A percentile compares a stretch with the other conserved stretches of the same genome.
Conservation (phyloP, 2,113 vertebrate genomes). For the Cercocebus atys region DNA sequence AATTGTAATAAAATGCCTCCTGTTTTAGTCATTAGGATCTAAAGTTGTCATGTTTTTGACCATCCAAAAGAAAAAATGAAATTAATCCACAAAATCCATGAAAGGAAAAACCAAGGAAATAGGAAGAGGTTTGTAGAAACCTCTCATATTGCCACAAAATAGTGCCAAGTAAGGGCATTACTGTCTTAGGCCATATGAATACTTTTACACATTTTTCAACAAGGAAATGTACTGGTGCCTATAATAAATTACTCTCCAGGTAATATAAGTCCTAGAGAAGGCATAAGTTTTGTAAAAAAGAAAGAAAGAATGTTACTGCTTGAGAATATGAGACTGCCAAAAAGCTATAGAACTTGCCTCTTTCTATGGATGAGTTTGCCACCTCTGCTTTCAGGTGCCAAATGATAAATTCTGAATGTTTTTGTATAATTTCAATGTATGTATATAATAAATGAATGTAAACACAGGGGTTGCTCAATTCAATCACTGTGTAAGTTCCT, state of each 20-base stretch:
- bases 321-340: not conserved
- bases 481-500: not conserved
- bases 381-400: not conserved
- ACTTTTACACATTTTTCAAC: not conserved
- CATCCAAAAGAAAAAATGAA: not conserved
- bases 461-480: not conserved
- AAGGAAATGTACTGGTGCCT: not conserved
- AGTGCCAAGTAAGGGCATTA: not conserved
- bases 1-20: not conserved
- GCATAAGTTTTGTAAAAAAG: not conserved
- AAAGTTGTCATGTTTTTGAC: not conserved
- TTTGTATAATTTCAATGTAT: not conserved
- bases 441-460: not conserved
- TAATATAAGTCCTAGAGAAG: not conserved
- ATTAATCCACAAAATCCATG: not conserved
- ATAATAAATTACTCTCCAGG: constrained; percentile 1
- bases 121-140: not conserved
- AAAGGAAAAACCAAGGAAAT: not conserved
- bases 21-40: not conserved
- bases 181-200: not conserved
- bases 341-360: not conserved
- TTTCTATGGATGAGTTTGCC: not conserved
- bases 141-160: not conserved
- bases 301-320: not conserved
- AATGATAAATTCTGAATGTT: not conserved